These are phyloP conservation scores for Neodon shergylaensis DNA, from an alignment of 2,113 vertebrate genomes.

Conservation along the genomic window DNA sequence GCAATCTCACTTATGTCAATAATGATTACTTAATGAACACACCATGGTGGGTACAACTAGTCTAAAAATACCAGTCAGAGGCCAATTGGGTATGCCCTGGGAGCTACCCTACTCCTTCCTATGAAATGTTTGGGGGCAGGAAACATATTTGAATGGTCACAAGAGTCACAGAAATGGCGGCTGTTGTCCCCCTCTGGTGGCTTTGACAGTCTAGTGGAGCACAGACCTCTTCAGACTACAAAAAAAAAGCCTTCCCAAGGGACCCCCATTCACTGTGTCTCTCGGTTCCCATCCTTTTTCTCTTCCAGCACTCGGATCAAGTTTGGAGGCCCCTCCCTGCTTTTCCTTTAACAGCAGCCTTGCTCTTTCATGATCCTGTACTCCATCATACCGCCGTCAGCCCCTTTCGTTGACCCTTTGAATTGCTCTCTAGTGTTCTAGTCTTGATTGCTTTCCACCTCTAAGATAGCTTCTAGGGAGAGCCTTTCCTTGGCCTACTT, in stretches of 20 bases:
- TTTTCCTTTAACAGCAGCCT: slow-evolving; percentile 37
- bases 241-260: not conserved
- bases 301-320: not conserved
- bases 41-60: not conserved
- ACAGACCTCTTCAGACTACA: not conserved
- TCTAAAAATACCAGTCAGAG: slow-evolving; percentile 29
- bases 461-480: slow-evolving; percentile 43
- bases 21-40: slow-evolving; percentile 28
- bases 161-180: not conserved
- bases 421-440: slow-evolving; percentile 60
- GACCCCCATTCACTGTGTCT: not conserved
- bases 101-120: not conserved
- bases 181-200: not conserved
- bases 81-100: not conserved
- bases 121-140: not conserved
- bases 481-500: slow-evolving; percentile 54
- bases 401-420: slow-evolving; percentile 32
- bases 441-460: slow-evolving; percentile 65
- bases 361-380: not conserved
- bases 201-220: not conserved
- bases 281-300: not conserved
- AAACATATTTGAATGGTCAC: slow-evolving; percentile 15
- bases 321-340: slow-evolving; percentile 6
- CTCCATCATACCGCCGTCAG: not conserved
- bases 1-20: slow-evolving; percentile 17